A percentile compares a stretch with the other conserved stretches of the same genome.
These are phyloP conservation scores for Tapirus indicus DNA, from an alignment of 2,797 vertebrate genomes.

Conservation along the genomic window DNA sequence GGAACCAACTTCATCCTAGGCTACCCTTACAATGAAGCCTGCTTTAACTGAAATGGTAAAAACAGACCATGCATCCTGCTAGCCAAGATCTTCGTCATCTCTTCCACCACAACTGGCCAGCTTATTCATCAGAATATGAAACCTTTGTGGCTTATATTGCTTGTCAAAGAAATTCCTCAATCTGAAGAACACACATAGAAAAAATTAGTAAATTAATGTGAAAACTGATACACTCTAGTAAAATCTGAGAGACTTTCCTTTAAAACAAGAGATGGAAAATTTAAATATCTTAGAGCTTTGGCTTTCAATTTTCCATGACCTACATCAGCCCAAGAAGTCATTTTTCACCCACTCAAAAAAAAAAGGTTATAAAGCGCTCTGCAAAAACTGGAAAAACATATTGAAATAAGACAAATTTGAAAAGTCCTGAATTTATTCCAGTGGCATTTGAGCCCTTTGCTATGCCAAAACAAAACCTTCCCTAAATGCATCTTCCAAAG, in stretches of 20 bases:
- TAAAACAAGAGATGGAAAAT: conserved; percentile 63
- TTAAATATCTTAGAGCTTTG: conserved; percentile 16
- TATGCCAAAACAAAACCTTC: conserved; percentile 65
- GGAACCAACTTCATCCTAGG: conserved; percentile 16
- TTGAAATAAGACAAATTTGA: conserved; percentile 61
- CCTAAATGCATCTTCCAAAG: background rate
- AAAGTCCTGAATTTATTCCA: conserved; percentile 60
- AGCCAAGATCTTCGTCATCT: conserved; percentile 65
- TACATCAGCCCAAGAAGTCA: conserved; percentile 63
- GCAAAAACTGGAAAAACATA: conserved; percentile 63
- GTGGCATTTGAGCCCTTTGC: background rate
- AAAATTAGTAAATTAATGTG: conserved; percentile 40
- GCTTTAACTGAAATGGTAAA: conserved; percentile 9
- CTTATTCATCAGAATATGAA: conserved; percentile 71
- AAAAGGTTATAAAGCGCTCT: conserved; percentile 53
- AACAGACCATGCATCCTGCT: conserved; percentile 17
- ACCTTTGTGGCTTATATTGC: conserved; percentile 1
- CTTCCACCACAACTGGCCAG: conserved; percentile 50
- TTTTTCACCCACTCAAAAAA: conserved; percentile 67
- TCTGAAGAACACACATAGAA: conserved; percentile 37
- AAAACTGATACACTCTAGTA: conserved; percentile 62
- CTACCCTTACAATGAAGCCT: background rate
- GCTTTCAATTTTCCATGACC: conserved; percentile 69
- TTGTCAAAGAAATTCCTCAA: conserved; percentile 49
- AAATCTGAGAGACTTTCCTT: conserved; percentile 55